Evolutionary conservation across 2,113 vertebrate genomes (phyloP).

Genomic region (Pimephales promelas): DNA sequence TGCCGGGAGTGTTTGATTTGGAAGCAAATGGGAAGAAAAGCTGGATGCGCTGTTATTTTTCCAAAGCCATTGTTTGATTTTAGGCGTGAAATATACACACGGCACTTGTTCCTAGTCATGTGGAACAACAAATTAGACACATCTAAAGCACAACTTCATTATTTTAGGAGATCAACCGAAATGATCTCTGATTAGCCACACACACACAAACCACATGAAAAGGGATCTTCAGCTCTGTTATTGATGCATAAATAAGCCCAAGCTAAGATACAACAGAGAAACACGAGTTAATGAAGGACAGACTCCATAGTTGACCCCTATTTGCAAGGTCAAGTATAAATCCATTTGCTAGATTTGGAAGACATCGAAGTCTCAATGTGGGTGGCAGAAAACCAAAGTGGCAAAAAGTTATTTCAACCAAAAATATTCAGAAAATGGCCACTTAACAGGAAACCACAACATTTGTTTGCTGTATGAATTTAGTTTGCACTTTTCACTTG

Average conservation of each 20-base stretch:
- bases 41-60: conserved; percentile 45
- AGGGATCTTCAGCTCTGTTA: conserved; percentile 3
- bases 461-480: neutral
- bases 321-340: neutral
- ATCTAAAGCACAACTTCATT: conserved; percentile 51
- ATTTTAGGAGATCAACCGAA: conserved; percentile 43
- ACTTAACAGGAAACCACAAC: no score
- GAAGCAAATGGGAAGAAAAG: conserved; percentile 16
- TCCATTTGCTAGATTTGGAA: neutral
- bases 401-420: neutral
- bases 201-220: conserved; percentile 52
- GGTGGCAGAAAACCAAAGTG: neutral
- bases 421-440: neutral
- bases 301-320: conserved; percentile 27
- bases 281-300: conserved; percentile 44
- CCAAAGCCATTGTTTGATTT: conserved; percentile 36
- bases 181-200: conserved; percentile 48
- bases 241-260: conserved; percentile 31
- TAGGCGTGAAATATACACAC: conserved; percentile 36
- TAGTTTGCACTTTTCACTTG: neutral
- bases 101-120: conserved; percentile 32
- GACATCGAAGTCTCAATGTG: neutral
- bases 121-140: conserved; percentile 23
- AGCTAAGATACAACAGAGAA: conserved; percentile 42
- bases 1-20: conserved; percentile 42